phyloP scores from a whole-genome alignment of 1,140 invertebrate species.

The Triops cancriformis region DNA sequence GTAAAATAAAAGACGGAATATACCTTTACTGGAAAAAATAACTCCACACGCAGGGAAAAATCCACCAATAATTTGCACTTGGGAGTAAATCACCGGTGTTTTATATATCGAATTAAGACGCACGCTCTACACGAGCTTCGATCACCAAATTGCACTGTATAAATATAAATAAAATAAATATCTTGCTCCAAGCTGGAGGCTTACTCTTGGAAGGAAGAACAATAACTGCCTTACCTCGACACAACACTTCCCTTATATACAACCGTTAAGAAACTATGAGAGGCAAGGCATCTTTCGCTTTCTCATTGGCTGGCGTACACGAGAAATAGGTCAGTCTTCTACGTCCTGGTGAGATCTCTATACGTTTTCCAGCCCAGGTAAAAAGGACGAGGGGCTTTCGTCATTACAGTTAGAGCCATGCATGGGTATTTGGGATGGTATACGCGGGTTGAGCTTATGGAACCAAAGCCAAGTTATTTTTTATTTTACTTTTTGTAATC shows the following conservation, averaged over 20 bases:
- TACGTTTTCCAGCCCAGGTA: background rate
- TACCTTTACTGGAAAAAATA: background rate
- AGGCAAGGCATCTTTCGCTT: background rate
- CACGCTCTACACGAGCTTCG: background rate
- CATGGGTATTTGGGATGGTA: background rate
- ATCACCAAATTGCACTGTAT: background rate
- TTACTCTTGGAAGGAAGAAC: background rate
- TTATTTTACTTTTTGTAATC: background rate
- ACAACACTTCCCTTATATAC: background rate
- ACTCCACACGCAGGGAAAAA: background rate
- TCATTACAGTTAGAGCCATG: background rate
- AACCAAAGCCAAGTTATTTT: background rate
- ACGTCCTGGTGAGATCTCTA: background rate
- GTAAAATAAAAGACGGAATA: background rate
- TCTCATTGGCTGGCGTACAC: background rate
- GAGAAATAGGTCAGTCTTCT: conserved; percentile 5
- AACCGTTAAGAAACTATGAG: background rate
- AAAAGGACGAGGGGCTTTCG: background rate
- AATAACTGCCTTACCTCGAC: background rate
- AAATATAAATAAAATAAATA: conserved; percentile 8
- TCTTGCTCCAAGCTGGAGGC: background rate
- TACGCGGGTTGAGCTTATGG: background rate
- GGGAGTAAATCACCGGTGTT: background rate
- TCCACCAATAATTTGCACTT: background rate
- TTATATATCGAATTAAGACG: background rate